Evolutionary conservation across 1,140 invertebrate genomes (phyloP), one percentile per base, ranked within the genome.

Genomic region (Odontomachus brunneus): DNA sequence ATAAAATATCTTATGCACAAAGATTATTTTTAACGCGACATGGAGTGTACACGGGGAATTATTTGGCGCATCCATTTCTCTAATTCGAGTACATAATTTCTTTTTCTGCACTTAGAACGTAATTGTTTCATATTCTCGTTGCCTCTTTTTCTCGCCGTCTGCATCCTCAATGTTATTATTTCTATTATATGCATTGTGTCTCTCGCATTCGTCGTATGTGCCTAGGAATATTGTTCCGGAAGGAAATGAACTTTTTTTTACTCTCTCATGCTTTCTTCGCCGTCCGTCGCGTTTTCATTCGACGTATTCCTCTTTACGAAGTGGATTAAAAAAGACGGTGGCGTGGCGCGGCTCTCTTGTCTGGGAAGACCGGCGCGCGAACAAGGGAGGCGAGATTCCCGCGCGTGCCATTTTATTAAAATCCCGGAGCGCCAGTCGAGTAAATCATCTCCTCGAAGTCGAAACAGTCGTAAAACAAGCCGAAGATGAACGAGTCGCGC

Each of bases 371-470:
- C 38, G 9, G 15, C 17, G 22, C 51, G 38, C 24, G 33, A 82
- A 82, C 33, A 51, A 65, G 62, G n/a, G 38, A 33, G 12, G 14
- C 17, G 22, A 53, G 33, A 62, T 82, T 51, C 53, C 67, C 29
- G 33, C 29, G 33, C 49, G 53, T 82, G 49, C 63, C 71, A 85
- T 85, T 85, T 85, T 85, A 85, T 85, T 83, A 85, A 85, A 83
- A 83, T 74, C 55, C 33, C 55, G 19, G 63, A 22, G 29, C 26
- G 29, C 17, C 29, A 24, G 59, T 69, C 63, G 33, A 78, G 59
- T 85, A 85, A 84, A 83, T 83, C 81, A 83, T 85, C 62, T 66
- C 55, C 53, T 75, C n/a, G 60, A 62, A 83, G 44, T 51, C 48
- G 44, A 76, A 85, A 85, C 69, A 76, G 29, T 75, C 71, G 33